A percentile compares a stretch with the other conserved stretches of the same genome.
Evolutionary conservation across 2,797 vertebrate genomes (phyloP).

Genomic region (Protonibea diacanthus): DNA sequence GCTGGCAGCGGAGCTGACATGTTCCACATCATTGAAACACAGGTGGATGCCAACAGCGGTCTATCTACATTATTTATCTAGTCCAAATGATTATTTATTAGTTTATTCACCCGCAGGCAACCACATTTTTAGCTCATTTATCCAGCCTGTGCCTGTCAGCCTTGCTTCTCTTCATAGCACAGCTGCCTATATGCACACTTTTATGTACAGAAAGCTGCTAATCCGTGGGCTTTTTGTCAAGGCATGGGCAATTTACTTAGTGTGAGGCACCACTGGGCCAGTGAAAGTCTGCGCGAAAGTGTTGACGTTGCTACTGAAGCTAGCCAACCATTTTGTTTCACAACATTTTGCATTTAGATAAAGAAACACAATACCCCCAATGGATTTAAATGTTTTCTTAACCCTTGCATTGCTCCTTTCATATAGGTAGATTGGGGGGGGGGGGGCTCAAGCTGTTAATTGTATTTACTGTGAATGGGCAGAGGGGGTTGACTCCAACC

Average conservation of each 20-base stretch:
- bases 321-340: conserved; percentile 72
- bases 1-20: conserved; percentile 92
- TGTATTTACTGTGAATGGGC: conserved; percentile 80
- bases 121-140: conserved; percentile 47
- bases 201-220: conserved; percentile 38
- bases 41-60: conserved; percentile 86
- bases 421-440: conserved; percentile 75
- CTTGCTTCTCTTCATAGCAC: conserved; percentile 32
- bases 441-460: conserved; percentile 77
- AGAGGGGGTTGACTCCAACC: conserved; percentile 73
- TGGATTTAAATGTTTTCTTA: conserved; percentile 76
- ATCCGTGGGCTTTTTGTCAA: conserved; percentile 39
- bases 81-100: conserved; percentile 60
- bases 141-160: conserved; percentile 19
- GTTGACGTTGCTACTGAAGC: conserved; percentile 72
- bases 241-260: conserved; percentile 43
- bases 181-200: conserved; percentile 30
- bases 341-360: conserved; percentile 77
- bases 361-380: conserved; percentile 75
- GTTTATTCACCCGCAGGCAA: conserved; percentile 59
- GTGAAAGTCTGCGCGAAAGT: conserved; percentile 56
- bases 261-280: conserved; percentile 40
- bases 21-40: conserved; percentile 92
- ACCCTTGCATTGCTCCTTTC: conserved; percentile 75
- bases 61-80: conserved; percentile 45